Evolutionary conservation across 2,888 invertebrate species (phyloP), one percentile per base, ranked within the genome.

Genomic region (Cataglyphis altisquamis): DNA sequence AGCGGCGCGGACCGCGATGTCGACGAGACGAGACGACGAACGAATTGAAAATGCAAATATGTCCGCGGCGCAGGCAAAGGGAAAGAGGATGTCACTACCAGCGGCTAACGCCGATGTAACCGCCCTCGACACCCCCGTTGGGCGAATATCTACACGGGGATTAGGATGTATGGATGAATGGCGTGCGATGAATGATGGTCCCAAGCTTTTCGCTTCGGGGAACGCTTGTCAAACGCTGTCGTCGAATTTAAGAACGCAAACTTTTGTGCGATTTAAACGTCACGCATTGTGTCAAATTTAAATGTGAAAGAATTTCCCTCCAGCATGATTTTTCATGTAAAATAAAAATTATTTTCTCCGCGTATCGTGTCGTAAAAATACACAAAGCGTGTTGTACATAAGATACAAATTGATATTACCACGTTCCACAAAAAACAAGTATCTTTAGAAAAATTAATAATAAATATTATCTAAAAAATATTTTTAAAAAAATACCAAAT

Each of bases 161-260:
- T 39, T 10, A 36, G 21, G 36, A 39, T 18, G 45, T 62, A 57
- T 32, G 83, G 48, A 70, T 77, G 66, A 84, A 75, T 64, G 84
- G 70, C 57, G 66, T 9, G 83, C 68, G 84, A 84, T 84, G 84
- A 84, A 18, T 70, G 84, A 84, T 84, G 77, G 67, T 39, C 32
- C 2, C 60, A 62, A 70, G 57, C 83, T 70, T 75, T 62, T 45
- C 52, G 29, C 32, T 68, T 80, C 83, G 25, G 15, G n/a, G 60
- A 77, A 63, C 72, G 63, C 66, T 62, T 57, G 57, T 48, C 41
- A 18, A 70, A 68, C 6, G 18, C 77, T 41, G 62, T 57, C 75
- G 57, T 57, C 75, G 57, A 25, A 85, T 73, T 81, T 64, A 48
- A 64, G 60, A 67, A 60, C 36, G 32, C n/a, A 45, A 52, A 81